These are phyloP conservation scores for Drosophila sordidula DNA, from an alignment of 2,888 invertebrate species.

Conservation along the genomic window DNA sequence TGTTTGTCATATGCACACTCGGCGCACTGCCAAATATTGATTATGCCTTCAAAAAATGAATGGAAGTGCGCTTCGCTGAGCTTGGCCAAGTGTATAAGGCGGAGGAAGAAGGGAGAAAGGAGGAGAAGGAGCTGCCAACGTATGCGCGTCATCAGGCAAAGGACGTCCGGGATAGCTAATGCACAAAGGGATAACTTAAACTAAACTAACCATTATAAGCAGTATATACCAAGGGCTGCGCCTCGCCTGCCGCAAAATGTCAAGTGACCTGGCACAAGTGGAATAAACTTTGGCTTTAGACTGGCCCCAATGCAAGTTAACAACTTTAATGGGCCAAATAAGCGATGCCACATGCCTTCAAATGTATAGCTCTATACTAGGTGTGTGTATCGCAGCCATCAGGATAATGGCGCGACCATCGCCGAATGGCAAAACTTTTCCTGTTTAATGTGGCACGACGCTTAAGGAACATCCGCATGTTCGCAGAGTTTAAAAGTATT, in stretches of 20 bases:
- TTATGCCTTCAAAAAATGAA: conserved; percentile 75
- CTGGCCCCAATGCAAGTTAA: conserved; percentile 52
- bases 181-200: conserved; percentile 43
- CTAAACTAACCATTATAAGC: conserved; percentile 4
- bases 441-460: conserved; percentile 36
- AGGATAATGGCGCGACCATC: conserved; percentile 31
- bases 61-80: conserved; percentile 74
- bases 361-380: not conserved
- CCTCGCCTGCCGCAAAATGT: conserved; percentile 15
- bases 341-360: conserved; percentile 17
- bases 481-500: conserved; percentile 27
- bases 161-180: conserved; percentile 68
- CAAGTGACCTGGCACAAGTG: conserved; percentile 36
- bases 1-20: conserved; percentile 76
- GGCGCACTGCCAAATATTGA: conserved; percentile 77
- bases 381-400: conserved; percentile 20
- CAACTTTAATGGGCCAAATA: conserved; percentile 62
- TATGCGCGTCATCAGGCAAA: conserved; percentile 63
- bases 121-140: conserved; percentile 29
- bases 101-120: not conserved
- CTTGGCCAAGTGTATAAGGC: conserved; percentile 40
- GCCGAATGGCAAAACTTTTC: conserved; percentile 38
- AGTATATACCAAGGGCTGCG: conserved; percentile 14
- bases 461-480: conserved; percentile 20
- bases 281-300: conserved; percentile 31